A percentile compares a stretch with the other conserved stretches of the same genome.
Evolutionary conservation across 2,113 vertebrate genomes (phyloP).

Genomic region (Stegastes partitus): DNA sequence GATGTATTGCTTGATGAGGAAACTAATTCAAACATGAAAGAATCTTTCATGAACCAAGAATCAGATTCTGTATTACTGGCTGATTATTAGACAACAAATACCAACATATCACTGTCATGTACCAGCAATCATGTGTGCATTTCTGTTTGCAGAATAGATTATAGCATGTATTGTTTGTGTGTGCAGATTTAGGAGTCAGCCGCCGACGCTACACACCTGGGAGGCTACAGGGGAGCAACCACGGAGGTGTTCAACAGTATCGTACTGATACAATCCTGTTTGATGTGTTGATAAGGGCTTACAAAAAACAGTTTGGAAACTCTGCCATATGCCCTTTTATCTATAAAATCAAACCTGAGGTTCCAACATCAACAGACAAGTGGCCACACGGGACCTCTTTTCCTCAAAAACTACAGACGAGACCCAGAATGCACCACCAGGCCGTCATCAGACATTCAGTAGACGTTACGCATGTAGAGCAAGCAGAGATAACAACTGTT

Average conservation of each 20-base stretch:
- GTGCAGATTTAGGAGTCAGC: background rate
- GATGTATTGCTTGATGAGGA: no score
- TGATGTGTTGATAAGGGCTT: background rate
- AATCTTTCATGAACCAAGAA: no score
- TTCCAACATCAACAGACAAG: no score
- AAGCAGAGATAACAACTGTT: no score
- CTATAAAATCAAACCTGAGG: background rate
- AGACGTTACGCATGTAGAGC: no score
- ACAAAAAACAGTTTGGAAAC: slow-evolving; percentile 2
- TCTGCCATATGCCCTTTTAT: background rate
- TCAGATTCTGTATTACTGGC: no score
- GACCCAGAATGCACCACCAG: no score
- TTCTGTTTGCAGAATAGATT: background rate
- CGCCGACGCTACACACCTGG: background rate
- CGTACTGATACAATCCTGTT: background rate
- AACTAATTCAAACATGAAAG: no score
- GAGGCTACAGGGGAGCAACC: background rate
- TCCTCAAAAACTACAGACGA: no score
- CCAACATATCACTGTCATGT: background rate
- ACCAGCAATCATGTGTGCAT: background rate
- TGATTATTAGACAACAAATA: background rate
- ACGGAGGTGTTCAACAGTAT: background rate
- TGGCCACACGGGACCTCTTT: no score
- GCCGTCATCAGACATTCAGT: no score
- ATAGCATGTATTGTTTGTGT: no score